Evolutionary conservation across 2,888 invertebrate genomes (phyloP).

Genomic region (Aproaerema taeniolella): DNA sequence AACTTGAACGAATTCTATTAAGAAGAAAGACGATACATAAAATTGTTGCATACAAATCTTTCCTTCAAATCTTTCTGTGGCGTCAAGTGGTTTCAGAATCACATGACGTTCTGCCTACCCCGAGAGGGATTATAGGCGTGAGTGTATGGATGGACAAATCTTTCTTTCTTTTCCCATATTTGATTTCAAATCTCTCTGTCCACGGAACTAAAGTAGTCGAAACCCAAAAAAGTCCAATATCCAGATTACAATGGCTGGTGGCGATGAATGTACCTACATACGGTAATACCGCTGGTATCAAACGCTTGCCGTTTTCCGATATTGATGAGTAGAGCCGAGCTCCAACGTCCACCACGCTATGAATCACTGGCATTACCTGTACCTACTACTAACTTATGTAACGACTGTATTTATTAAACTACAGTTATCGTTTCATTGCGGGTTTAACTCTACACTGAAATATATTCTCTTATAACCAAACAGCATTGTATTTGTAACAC

Average conservation of each 20-base stretch:
- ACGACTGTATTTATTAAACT: neutral
- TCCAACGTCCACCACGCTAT: conserved; percentile 41
- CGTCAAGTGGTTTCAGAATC: no score
- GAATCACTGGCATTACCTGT: conserved; percentile 57
- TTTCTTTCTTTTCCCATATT: no score
- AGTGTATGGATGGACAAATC: no score
- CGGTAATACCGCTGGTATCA: conserved; percentile 29
- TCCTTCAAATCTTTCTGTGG: no score
- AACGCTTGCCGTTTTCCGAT: conserved; percentile 46
- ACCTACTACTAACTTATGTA: conserved; percentile 17
- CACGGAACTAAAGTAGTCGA: neutral
- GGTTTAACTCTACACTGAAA: neutral
- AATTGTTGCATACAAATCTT: no score
- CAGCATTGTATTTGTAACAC: conserved; percentile 22
- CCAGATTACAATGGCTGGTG: conserved; percentile 3
- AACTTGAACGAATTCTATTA: no score
- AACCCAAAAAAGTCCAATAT: neutral
- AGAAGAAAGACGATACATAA: no score
- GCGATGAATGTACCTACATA: conserved; percentile 1
- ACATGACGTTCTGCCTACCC: no score
- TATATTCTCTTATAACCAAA: neutral
- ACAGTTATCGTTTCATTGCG: conserved; percentile 13
- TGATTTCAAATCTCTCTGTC: no score
- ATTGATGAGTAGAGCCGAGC: conserved; percentile 50
- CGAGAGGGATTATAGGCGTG: no score